Conservation (phyloP, 2,113 vertebrate genomes). For the Chascanopsetta lugubris region DNA sequence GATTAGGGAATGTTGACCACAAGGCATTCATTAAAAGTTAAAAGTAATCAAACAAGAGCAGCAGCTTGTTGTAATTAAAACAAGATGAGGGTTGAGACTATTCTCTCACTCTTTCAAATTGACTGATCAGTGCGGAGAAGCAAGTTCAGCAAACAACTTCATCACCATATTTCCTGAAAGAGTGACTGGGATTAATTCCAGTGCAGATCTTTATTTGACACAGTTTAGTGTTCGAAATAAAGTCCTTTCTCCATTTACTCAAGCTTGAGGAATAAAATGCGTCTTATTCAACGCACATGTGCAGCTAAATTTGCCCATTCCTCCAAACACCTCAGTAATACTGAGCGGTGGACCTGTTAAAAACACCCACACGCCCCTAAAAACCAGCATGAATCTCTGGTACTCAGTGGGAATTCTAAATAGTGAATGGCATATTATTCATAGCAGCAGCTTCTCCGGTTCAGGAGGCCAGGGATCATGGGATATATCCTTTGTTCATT, state of each 20-base stretch:
- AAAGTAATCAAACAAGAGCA: slow-evolving; percentile 28
- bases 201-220: not conserved
- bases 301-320: not conserved
- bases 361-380: too few relatives aligned
- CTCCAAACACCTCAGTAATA: too few relatives aligned
- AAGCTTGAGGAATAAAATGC: not conserved
- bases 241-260: not conserved
- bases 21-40: slow-evolving; percentile 20
- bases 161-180: not conserved
- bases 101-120: not conserved
- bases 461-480: too few relatives aligned
- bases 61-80: slow-evolving; percentile 16
- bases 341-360: not conserved
- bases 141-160: not conserved
- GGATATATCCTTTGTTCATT: too few relatives aligned
- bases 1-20: slow-evolving; percentile 4
- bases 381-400: too few relatives aligned
- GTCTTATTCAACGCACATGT: too few relatives aligned
- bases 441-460: too few relatives aligned
- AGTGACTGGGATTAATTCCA: not conserved
- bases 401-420: too few relatives aligned
- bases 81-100: slow-evolving; percentile 9
- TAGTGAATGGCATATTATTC: too few relatives aligned
- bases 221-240: not conserved
- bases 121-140: not conserved